phyloP scores from a whole-genome alignment of 2,888 invertebrate species.

The Lithophane leautieri region DNA sequence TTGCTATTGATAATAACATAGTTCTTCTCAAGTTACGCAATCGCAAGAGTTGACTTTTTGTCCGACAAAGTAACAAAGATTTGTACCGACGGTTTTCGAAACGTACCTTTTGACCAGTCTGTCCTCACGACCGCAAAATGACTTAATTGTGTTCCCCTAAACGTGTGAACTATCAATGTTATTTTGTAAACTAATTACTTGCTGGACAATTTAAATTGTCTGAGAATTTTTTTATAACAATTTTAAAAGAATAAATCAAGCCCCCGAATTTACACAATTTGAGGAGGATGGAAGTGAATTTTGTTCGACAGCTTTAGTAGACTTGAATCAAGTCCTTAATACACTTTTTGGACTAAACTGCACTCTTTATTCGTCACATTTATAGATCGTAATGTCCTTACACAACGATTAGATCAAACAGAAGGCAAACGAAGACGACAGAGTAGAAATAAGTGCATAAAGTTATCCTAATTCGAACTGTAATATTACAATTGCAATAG shows the following conservation, averaged over 20 bases:
- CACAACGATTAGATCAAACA: not conserved
- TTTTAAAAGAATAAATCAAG: constrained; percentile 40
- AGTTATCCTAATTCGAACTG: no score
- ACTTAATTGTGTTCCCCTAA: constrained; percentile 60
- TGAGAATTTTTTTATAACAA: constrained; percentile 48
- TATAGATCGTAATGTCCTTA: not conserved
- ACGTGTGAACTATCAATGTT: constrained; percentile 52
- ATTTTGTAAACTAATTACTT: constrained; percentile 60
- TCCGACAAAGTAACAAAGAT: constrained; percentile 35
- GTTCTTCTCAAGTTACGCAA: constrained; percentile 44
- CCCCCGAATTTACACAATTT: constrained; percentile 38
- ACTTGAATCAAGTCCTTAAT: not conserved
- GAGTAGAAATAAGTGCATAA: not conserved
- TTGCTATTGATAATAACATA: constrained; percentile 36
- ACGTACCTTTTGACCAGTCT: constrained; percentile 44
- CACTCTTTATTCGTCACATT: not conserved
- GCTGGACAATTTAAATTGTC: constrained; percentile 35
- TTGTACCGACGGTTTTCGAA: constrained; percentile 20
- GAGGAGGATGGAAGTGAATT: constrained; percentile 6
- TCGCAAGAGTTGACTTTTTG: constrained; percentile 34
- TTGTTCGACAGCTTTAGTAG: not conserved
- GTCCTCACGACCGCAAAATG: constrained; percentile 57
- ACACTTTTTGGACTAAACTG: not conserved
- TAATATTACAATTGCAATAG: no score
- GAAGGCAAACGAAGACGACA: not conserved